Percentiles rank a stretch among this genome's conserved stretches.
These are phyloP conservation scores for Xanthorhoe designata DNA, from an alignment of 2,888 invertebrate genomes.

Conservation along the genomic window DNA sequence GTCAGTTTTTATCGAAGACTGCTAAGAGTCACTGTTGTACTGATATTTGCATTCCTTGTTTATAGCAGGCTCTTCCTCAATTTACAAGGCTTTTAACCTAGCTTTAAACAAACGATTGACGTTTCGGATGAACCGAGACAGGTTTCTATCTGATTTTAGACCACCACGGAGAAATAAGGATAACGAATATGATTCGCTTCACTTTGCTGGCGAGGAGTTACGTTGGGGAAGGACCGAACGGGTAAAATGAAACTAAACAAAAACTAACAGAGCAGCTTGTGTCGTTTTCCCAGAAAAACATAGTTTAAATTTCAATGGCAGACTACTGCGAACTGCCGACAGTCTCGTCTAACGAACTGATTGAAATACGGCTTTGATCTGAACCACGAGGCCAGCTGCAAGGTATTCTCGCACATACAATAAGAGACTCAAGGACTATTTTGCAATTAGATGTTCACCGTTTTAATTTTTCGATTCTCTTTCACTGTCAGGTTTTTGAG, in stretches of 20 bases:
- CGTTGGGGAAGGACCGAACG: constrained; percentile 66
- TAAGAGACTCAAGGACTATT: constrained; percentile 12
- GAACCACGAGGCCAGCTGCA: constrained; percentile 22
- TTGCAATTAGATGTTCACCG: constrained; percentile 42
- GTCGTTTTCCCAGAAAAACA: constrained; percentile 71
- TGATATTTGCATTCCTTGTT: too few species aligned
- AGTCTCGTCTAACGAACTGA: constrained; percentile 79
- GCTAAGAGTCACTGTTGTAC: not conserved
- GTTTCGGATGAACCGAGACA: constrained; percentile 10
- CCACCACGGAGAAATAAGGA: constrained; percentile 27
- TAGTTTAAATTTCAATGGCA: constrained; percentile 83
- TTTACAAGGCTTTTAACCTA: not conserved
- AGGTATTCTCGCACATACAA: constrained; percentile 20
- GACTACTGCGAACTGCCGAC: constrained; percentile 74
- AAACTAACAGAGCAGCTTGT: constrained; percentile 55
- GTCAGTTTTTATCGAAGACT: not conserved
- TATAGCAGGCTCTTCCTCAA: not conserved
- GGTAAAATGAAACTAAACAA: constrained; percentile 50
- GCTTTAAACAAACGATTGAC: not conserved
- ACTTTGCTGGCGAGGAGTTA: constrained; percentile 43
- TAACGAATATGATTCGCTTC: constrained; percentile 51
- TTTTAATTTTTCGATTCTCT: constrained; percentile 31
- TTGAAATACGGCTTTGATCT: constrained; percentile 79
- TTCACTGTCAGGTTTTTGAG: constrained; percentile 6
- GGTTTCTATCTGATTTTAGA: constrained; percentile 31